Percentiles rank a stretch among this genome's conserved stretches.
These are phyloP conservation scores for Epizoanthus rinbou DNA, from an alignment of 92 coral and sea anemone genomes.

Conservation along the genomic window DNA sequence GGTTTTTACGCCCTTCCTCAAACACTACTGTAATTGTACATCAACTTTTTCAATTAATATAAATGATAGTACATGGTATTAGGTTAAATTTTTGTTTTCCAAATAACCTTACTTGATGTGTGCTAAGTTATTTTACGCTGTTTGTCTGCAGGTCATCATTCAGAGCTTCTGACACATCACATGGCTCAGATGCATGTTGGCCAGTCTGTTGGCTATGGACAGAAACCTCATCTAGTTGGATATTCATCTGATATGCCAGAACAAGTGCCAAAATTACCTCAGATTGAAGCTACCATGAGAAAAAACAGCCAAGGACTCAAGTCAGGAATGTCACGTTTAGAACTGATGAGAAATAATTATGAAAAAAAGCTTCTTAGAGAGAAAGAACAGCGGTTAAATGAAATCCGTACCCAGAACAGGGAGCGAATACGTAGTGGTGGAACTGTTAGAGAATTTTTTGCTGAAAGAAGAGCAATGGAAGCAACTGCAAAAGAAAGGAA, in stretches of 20 bases:
- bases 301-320: constrained; percentile 43
- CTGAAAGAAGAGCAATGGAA: constrained; percentile 89
- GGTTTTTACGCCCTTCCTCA: no score
- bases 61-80: no score
- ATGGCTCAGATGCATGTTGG: constrained; percentile 30
- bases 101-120: constrained; percentile 1
- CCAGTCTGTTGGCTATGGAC: constrained; percentile 26
- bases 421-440: constrained; percentile 59
- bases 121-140: not conserved
- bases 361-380: constrained; percentile 83
- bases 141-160: constrained; percentile 1
- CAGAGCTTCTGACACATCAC: not conserved
- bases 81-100: not conserved
- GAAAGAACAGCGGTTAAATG: constrained; percentile 75
- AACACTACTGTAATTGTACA: not conserved
- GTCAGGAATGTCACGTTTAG: constrained; percentile 76
- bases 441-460: constrained; percentile 91
- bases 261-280: constrained; percentile 18
- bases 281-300: constrained; percentile 61
- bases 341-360: constrained; percentile 76
- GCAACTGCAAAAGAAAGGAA: constrained; percentile 63
- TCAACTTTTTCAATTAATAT: constrained; percentile 10
- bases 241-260: constrained; percentile 51
- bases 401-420: constrained; percentile 48
- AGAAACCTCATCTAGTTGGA: constrained; percentile 22